Percentiles rank a stretch among this genome's conserved stretches.
These are phyloP conservation scores for Drosophila mojavensis DNA, from an alignment of 1,140 invertebrate species.

Conservation along the genomic window DNA sequence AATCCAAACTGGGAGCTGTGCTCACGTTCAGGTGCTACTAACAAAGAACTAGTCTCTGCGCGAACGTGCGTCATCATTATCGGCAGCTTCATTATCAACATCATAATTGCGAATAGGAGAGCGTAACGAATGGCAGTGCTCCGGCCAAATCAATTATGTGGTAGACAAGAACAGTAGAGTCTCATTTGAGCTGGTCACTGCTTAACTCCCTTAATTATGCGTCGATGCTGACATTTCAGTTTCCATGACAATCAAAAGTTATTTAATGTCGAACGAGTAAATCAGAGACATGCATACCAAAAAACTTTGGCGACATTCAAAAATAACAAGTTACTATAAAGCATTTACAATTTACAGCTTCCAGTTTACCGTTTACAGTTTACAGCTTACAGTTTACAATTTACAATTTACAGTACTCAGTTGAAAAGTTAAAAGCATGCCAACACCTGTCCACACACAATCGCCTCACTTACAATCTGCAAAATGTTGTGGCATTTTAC, in stretches of 20 bases:
- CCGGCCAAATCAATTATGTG: slow-evolving; percentile 72
- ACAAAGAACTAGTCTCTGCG: slow-evolving; percentile 47
- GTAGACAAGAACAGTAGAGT: slow-evolving; percentile 14
- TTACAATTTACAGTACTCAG: slow-evolving; percentile 37
- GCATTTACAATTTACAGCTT: slow-evolving; percentile 33
- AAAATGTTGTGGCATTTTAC: slow-evolving; percentile 69
- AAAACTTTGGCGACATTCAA: slow-evolving; percentile 26
- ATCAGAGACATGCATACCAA: slow-evolving; percentile 42
- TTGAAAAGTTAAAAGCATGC: slow-evolving; percentile 76
- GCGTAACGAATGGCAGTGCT: slow-evolving; percentile 17
- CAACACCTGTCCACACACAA: slow-evolving; percentile 57
- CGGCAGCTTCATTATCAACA: neutral
- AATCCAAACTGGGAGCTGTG: slow-evolving; percentile 32
- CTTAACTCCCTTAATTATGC: slow-evolving; percentile 55
- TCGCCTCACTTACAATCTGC: slow-evolving; percentile 22
- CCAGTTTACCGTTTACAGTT: slow-evolving; percentile 42
- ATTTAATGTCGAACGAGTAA: slow-evolving; percentile 64
- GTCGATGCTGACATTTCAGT: slow-evolving; percentile 63
- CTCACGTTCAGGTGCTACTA: slow-evolving; percentile 52
- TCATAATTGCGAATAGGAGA: slow-evolving; percentile 18
- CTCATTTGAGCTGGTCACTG: slow-evolving; percentile 17
- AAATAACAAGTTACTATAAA: slow-evolving; percentile 41
- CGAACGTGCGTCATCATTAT: slow-evolving; percentile 62
- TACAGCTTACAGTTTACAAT: slow-evolving; percentile 52
- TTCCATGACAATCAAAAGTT: slow-evolving; percentile 72